phyloP scores from a whole-genome alignment of 2,888 invertebrate genomes.

The Globia sparganii region DNA sequence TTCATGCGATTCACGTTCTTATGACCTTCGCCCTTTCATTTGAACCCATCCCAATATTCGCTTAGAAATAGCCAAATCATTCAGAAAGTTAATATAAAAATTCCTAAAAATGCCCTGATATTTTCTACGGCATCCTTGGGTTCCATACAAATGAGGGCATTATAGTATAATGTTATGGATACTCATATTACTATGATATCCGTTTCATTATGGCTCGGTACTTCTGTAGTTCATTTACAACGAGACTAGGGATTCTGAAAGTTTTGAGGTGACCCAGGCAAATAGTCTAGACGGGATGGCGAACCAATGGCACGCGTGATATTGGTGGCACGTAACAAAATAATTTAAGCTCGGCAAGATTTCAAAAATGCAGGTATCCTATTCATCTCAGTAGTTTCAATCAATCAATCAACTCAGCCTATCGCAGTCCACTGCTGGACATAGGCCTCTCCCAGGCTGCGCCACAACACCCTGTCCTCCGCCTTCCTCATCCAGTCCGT shows the following conservation, averaged over 20 bases:
- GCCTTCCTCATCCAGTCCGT: too few species aligned
- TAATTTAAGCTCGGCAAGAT: too few species aligned
- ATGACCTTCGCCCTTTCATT: not conserved
- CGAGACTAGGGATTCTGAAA: slow-evolving; percentile 2
- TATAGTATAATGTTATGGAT: slow-evolving; percentile 1
- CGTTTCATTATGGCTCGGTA: slow-evolving; percentile 7
- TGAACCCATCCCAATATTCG: slow-evolving; percentile 4
- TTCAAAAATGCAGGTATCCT: too few species aligned
- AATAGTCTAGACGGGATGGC: not conserved
- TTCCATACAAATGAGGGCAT: slow-evolving; percentile 44
- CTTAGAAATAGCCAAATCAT: slow-evolving; percentile 46
- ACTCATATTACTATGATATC: slow-evolving; percentile 4
- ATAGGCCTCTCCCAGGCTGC: too few species aligned
- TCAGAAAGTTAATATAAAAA: slow-evolving; percentile 44
- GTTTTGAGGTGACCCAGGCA: slow-evolving; percentile 14
- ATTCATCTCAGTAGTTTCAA: too few species aligned
- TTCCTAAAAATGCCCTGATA: slow-evolving; percentile 38
- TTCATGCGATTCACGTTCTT: not conserved
- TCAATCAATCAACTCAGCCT: too few species aligned
- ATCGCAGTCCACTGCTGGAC: too few species aligned
- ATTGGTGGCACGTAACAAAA: too few species aligned
- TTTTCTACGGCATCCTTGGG: slow-evolving; percentile 6
- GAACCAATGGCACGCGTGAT: too few species aligned
- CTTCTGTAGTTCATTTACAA: slow-evolving; percentile 31
- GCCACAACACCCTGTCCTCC: too few species aligned